phyloP scores from a whole-genome alignment of 2,113 vertebrate genomes.

The Prunella himalayana region DNA sequence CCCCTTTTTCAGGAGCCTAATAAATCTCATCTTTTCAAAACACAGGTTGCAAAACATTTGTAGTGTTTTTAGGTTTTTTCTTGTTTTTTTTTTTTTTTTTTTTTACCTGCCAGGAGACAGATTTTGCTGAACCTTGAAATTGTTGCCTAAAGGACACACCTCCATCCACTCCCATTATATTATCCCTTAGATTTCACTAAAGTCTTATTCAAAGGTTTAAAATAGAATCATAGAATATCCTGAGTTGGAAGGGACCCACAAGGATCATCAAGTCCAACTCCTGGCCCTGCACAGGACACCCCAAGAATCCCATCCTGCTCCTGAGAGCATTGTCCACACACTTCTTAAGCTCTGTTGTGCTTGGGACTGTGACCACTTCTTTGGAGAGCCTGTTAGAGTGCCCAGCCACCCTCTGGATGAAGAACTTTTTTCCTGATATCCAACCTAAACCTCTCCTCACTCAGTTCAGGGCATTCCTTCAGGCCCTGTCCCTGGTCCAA shows the following conservation, averaged over 20 bases:
- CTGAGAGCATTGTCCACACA: rapidly evolving
- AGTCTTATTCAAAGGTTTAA: neutral
- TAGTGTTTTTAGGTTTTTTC: neutral
- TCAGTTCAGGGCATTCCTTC: neutral
- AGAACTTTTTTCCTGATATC: neutral
- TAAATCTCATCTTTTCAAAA: neutral
- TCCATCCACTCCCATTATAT: neutral
- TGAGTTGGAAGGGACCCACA: neutral
- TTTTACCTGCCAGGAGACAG: neutral
- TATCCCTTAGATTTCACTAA: neutral
- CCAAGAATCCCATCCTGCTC: neutral
- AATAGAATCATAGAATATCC: neutral
- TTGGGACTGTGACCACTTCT: neutral
- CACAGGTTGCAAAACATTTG: neutral
- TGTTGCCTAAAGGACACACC: neutral
- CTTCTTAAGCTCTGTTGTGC: rapidly evolving
- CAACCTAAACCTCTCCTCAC: neutral
- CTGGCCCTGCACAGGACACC: neutral
- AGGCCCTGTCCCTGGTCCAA: neutral
- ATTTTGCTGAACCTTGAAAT: neutral
- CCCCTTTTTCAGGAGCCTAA: neutral
- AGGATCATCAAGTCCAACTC: neutral
- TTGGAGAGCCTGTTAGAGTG: neutral
- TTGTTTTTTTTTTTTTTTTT: neutral
- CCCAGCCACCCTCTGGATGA: rapidly evolving